Base-by-base conservation (phyloP, 2,113 vertebrate genomes). In the Euleptes europaea region DNA sequence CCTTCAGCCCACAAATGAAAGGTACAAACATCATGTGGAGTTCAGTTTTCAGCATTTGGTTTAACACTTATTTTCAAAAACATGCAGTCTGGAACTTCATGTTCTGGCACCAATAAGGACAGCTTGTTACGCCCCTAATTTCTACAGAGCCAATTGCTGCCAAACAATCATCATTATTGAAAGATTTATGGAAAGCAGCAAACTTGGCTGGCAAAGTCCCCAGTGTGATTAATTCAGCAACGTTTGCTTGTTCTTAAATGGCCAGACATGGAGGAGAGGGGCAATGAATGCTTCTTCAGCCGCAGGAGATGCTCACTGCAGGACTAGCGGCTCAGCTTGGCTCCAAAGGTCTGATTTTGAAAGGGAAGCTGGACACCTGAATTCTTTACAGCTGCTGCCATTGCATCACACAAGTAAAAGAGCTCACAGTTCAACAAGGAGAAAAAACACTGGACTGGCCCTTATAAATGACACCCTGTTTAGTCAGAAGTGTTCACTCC, bases 91-190 rank as follows among this genome's bases (percentile, higher is more conserved):
- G 92, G 93, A 92, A 95, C 94, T 94, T 94, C 83, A 92, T 92
- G 95, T 95, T 94, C 94, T 94, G 82, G 60, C 91, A 86, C 86
- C 87, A 90, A 88, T 91, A 92, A 93, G 92, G 94, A 92, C 92
- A 94, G 91, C 94, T 94, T 94, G 94, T 89, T 90, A 88, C 94
- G 87, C 86, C 90, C 92, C 94, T 94, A 93, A 94, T 94, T 95
- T 94, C 89, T 88, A 83, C 94, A 94, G 92, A 94, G 94, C 92
- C 94, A 92, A 95, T 93, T 94, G 92, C 87, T 89, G 84, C 88
- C 44, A 80, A 94, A 95, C 93, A 95, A 93, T 93, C 90, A 84
- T 90, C 85, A 94, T 94, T 94, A 95, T 88, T 94, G 92, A 94
- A 92, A 90, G 93, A 90, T 91, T 85, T 84, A 90, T 88, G 76